phyloP scores from a whole-genome alignment of 2,113 vertebrate genomes.

The Phaethornis superciliosus region DNA sequence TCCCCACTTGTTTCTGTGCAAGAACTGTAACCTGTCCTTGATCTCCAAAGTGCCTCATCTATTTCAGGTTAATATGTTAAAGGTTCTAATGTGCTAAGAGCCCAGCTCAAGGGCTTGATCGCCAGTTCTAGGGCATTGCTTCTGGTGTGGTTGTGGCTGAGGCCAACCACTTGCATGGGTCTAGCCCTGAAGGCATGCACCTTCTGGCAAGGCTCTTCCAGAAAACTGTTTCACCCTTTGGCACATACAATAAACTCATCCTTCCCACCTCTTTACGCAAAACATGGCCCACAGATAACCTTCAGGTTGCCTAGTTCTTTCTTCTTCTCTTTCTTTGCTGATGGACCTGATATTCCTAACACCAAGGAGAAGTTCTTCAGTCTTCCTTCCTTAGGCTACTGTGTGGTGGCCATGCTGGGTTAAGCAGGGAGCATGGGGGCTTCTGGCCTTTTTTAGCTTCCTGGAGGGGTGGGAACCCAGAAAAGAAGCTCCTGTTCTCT shows the following conservation, averaged over 20 bases:
- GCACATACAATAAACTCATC: background rate
- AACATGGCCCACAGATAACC: fast-evolving
- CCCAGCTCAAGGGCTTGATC: background rate
- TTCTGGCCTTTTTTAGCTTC: background rate
- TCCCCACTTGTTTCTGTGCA: background rate
- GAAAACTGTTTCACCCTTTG: background rate
- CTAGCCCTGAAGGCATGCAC: background rate
- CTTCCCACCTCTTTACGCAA: background rate
- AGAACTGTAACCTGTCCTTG: background rate
- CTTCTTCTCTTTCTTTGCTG: too few species aligned
- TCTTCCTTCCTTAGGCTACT: background rate
- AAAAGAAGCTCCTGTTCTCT: background rate
- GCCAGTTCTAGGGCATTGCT: background rate
- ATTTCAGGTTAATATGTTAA: fast-evolving
- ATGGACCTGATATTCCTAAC: background rate
- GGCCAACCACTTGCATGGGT: fast-evolving
- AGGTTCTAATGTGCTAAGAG: background rate
- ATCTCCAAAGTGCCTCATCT: background rate
- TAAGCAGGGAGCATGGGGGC: background rate
- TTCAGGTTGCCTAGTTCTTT: background rate
- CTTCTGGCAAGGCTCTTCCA: background rate
- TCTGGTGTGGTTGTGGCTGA: background rate
- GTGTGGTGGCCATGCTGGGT: background rate
- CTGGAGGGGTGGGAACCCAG: background rate
- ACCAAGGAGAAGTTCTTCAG: background rate